phyloP scores from a whole-genome alignment of 2,113 vertebrate species.

The Ictalurus furcatus region DNA sequence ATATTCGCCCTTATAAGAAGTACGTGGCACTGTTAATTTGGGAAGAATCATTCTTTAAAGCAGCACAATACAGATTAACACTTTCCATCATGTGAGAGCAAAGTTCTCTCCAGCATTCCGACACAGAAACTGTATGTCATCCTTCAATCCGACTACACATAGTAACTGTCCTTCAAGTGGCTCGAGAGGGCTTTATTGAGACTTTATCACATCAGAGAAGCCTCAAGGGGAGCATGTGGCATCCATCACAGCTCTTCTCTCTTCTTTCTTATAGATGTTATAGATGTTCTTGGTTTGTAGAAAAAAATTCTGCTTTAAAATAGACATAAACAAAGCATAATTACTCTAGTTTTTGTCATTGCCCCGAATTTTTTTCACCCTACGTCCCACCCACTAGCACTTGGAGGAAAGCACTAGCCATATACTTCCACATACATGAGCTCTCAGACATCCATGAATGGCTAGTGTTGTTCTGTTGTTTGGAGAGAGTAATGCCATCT shows the following conservation, averaged over 20 bases:
- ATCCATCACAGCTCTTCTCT: constrained; percentile 59
- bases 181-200: constrained; percentile 60
- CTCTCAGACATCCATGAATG: background rate
- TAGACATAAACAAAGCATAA: background rate
- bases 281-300: constrained; percentile 54
- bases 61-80: constrained; percentile 39
- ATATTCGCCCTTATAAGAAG: constrained; percentile 21
- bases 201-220: constrained; percentile 55
- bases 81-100: constrained; percentile 16
- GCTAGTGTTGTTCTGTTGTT: background rate
- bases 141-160: constrained; percentile 61
- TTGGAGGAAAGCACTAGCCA: background rate
- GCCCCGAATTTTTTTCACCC: background rate
- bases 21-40: constrained; percentile 22
- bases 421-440: background rate
- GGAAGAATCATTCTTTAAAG: constrained; percentile 21
- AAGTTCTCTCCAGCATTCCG: constrained; percentile 40
- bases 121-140: constrained; percentile 62
- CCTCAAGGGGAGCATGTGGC: constrained; percentile 59
- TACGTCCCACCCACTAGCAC: background rate
- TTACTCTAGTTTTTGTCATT: background rate
- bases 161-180: constrained; percentile 60
- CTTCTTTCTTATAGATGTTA: constrained; percentile 49
- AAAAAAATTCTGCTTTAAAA: background rate
- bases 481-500: background rate